A percentile compares a stretch with the other conserved stretches of the same genome.
These are phyloP conservation scores for Knipowitschia caucasica DNA, from an alignment of 2,797 vertebrate species.

Conservation along the genomic window DNA sequence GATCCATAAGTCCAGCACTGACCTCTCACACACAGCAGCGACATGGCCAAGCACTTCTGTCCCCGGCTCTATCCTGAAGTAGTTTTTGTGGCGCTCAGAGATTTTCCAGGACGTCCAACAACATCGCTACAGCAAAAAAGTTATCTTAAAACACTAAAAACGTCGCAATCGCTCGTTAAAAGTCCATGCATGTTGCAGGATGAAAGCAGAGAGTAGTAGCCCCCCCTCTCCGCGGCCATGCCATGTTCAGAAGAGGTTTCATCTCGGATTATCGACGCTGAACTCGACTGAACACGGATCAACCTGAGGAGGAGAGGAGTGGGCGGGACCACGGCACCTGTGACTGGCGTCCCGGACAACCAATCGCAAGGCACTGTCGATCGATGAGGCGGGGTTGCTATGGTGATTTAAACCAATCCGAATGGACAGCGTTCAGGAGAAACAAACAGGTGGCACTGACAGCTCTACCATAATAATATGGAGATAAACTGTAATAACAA, in stretches of 20 bases:
- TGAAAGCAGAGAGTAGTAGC: constrained; percentile 35
- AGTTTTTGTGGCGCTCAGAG: constrained; percentile 47
- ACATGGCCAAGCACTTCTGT: constrained; percentile 69
- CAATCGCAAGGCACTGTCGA: constrained; percentile 26
- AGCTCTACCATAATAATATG: too few species aligned
- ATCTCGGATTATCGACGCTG: constrained; percentile 28
- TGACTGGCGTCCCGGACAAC: constrained; percentile 42
- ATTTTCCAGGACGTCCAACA: constrained; percentile 46
- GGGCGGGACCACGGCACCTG: constrained; percentile 40
- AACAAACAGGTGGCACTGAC: constrained; percentile 14
- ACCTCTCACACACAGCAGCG: constrained; percentile 80
- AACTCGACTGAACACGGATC: constrained; percentile 13
- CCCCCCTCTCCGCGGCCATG: constrained; percentile 46
- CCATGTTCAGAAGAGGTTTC: constrained; percentile 61
- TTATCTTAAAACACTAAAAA: not conserved
- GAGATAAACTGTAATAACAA: too few species aligned
- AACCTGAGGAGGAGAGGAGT: not conserved
- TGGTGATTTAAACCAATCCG: constrained; percentile 44
- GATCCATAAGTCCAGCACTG: constrained; percentile 14
- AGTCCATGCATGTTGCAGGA: constrained; percentile 15
- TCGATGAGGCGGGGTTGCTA: constrained; percentile 20
- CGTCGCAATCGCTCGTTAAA: constrained; percentile 15
- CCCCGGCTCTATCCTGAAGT: too few species aligned
- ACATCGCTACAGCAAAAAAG: constrained; percentile 23
- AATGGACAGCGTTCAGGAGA: not conserved